A percentile compares a stretch with the other conserved stretches of the same genome.
These are phyloP conservation scores for Elysia crispata DNA, from an alignment of 2,888 invertebrate genomes.

Conservation along the genomic window DNA sequence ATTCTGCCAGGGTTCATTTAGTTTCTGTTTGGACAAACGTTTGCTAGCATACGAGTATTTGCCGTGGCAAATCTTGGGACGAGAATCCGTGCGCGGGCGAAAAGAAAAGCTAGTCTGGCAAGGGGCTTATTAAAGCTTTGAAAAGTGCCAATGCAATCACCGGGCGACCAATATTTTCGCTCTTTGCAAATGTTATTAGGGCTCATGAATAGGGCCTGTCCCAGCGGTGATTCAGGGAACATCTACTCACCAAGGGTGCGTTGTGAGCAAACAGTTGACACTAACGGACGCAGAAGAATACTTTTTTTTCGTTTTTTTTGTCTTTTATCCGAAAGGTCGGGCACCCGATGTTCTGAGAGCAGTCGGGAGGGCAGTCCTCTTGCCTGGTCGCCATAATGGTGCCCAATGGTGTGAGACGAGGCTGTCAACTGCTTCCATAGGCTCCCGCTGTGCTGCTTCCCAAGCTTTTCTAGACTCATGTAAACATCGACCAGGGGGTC, in stretches of 20 bases:
- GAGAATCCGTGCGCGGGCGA: too few species aligned
- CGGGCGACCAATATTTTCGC: conserved; percentile 40
- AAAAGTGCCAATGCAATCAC: conserved; percentile 49
- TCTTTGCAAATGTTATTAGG: conserved; percentile 47
- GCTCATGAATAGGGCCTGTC: conserved; percentile 42
- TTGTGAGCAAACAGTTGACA: conserved; percentile 52
- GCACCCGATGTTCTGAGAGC: conserved; percentile 39
- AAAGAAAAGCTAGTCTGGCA: conserved; percentile 41
- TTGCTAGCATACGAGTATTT: conserved; percentile 50
- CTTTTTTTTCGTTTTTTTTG: neutral
- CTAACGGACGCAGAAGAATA: conserved; percentile 38
- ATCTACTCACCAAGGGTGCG: conserved; percentile 49
- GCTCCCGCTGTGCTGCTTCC: conserved; percentile 47
- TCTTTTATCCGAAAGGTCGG: neutral
- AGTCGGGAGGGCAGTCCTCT: conserved; percentile 46
- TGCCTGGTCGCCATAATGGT: conserved; percentile 51
- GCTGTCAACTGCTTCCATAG: conserved; percentile 54
- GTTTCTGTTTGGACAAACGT: conserved; percentile 53
- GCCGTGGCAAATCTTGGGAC: conserved; percentile 36
- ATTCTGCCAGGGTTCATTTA: conserved; percentile 51
- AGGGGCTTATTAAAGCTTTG: conserved; percentile 47
- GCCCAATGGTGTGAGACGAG: conserved; percentile 53
- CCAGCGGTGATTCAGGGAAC: conserved; percentile 46
- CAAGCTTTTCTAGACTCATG: conserved; percentile 46
- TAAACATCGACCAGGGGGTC: conserved; percentile 49